Evolutionary conservation across 2,888 invertebrate species (phyloP), one percentile per base, ranked within the genome.

Genomic region (Carcina quercana): DNA sequence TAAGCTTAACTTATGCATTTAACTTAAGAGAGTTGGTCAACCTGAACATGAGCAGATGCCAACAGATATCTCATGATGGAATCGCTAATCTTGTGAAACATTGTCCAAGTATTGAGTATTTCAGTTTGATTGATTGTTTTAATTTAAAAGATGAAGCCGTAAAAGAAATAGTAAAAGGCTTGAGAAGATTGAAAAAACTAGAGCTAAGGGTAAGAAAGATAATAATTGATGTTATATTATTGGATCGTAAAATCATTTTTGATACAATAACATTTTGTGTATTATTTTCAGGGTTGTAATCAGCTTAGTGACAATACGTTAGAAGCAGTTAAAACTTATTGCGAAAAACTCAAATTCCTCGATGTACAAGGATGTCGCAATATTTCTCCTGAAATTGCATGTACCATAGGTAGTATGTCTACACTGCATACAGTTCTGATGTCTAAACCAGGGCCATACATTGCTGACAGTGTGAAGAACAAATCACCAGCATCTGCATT

Each of bases 91-190:
- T 93, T 38, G 88, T 89, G 5, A 76, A 68, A 38, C 88, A 88
- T 52, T 91, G 91, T 60, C 88, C 89, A 15, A 88, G 91, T 42
- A 86, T 93, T 47, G 91, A 92, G 62, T 85, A 86, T 43, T 65
- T 93, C 5, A 86, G 89, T 56, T 66, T 92, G 11, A 87, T 85
- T 36, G 88, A 90, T 56, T 92, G 91, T 62, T 86, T 86, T 43
- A 88, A 88, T 51, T 85, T 91, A 22, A 89, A 88, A 43, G 92
- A 93, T 66, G 85, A 86, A 40, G 88, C 80, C 40, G 61, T 82
- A 2, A 54, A 55, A 40, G 65, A 65, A 47, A 69, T 83, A 35
- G 79, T 72, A 0, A 66, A 55, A 50, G 48, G 57, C 15, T 57
- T 84, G 13, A 70, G 63, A 19, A 74, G 90, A 49, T 65, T 90